phyloP scores from a whole-genome alignment of 2,113 vertebrate genomes.

The Malurus melanocephalus region DNA sequence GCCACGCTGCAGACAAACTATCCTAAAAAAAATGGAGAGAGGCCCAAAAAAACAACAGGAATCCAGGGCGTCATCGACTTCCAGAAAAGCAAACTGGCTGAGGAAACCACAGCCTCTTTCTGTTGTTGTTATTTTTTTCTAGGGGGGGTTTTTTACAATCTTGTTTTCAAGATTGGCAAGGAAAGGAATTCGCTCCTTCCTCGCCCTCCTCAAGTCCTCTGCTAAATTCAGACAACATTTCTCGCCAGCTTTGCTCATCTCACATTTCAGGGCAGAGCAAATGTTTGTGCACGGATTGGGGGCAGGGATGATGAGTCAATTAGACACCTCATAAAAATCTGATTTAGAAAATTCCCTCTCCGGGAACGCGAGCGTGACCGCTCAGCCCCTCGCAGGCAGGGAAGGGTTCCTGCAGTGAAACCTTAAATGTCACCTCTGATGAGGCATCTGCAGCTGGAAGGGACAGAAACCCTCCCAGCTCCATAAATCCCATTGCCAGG shows the following conservation, averaged over 20 bases:
- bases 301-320: constrained; percentile 22
- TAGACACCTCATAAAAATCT: constrained; percentile 1
- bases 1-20: constrained; percentile 11
- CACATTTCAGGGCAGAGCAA: constrained; percentile 35
- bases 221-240: neutral
- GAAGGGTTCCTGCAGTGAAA: neutral
- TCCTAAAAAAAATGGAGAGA: neutral
- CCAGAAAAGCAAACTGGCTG: constrained; percentile 26
- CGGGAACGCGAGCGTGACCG: rapidly evolving
- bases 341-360: neutral
- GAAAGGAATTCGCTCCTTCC: neutral
- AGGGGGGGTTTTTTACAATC: neutral
- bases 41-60: constrained; percentile 9
- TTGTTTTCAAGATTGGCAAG: neutral
- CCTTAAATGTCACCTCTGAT: rapidly evolving
- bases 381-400: neutral
- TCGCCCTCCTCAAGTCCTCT: neutral
- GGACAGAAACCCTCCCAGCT: neutral
- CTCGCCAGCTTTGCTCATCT: neutral
- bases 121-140: neutral
- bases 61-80: constrained; percentile 21
- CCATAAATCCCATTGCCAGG: neutral
- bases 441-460: neutral
- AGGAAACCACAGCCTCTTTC: constrained; percentile 9
- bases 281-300: neutral